These are phyloP conservation scores for Cardiocondyla obscurior DNA, from an alignment of 1,140 invertebrate species.

Conservation along the genomic window DNA sequence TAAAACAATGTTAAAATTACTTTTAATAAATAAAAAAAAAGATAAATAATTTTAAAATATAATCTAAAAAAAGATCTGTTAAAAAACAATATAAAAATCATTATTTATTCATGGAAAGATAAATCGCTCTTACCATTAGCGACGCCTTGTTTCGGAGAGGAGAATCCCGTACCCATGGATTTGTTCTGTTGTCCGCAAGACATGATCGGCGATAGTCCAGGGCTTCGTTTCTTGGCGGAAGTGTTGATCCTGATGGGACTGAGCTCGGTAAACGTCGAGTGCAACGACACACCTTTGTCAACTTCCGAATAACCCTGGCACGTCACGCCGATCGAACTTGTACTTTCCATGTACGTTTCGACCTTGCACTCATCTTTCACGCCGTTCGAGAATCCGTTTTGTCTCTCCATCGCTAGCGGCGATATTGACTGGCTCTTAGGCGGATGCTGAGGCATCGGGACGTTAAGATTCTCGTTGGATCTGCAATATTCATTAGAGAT, in stretches of 20 bases:
- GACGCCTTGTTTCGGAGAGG: constrained; percentile 73
- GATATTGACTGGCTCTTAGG: constrained; percentile 82
- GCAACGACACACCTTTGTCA: constrained; percentile 74
- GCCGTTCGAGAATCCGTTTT: constrained; percentile 81
- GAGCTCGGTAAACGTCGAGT: constrained; percentile 71
- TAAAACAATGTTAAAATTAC: not conserved
- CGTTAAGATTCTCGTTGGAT: constrained; percentile 79
- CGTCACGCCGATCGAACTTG: constrained; percentile 65
- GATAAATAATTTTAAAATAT: not conserved
- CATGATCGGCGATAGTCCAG: constrained; percentile 69
- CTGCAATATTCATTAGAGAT: constrained; percentile 64
- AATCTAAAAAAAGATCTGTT: not conserved
- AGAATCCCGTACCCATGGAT: constrained; percentile 73
- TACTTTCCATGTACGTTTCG: constrained; percentile 75
- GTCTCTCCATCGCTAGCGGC: constrained; percentile 82
- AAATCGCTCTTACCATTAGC: constrained; percentile 69
- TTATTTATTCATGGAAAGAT: constrained; percentile 62
- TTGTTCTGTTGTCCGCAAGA: constrained; percentile 79
- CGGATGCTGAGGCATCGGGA: constrained; percentile 73
- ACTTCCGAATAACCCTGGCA: constrained; percentile 79
- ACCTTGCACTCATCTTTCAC: constrained; percentile 78
- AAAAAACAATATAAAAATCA: not conserved
- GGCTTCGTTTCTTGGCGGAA: constrained; percentile 69
- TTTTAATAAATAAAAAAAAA: not conserved
- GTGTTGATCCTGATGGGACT: constrained; percentile 75